A percentile compares a stretch with the other conserved stretches of the same genome.
Conservation (phyloP, 2,113 vertebrate genomes). For the Coptodon bakossiorum region DNA sequence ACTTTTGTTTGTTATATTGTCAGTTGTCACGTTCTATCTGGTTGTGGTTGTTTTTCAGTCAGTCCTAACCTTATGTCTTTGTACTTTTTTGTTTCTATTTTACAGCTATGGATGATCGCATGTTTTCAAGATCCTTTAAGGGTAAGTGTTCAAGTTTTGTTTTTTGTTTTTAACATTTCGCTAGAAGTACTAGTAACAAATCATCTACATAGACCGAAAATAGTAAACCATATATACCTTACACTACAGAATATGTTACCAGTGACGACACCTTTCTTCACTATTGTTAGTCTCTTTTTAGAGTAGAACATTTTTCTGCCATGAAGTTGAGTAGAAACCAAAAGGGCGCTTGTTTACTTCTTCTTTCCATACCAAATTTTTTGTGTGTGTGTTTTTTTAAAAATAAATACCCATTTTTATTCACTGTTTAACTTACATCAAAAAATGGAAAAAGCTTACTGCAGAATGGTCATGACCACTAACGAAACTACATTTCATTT, state of each 20-base stretch:
- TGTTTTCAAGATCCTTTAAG: not conserved
- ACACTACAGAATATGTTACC: not conserved
- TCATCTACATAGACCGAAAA: not conserved
- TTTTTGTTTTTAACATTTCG: not conserved
- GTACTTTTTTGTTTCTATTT: not conserved
- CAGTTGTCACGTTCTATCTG: not conserved
- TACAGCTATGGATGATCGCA: conserved; percentile 52
- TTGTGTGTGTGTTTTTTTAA: rapidly evolving
- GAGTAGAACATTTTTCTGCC: not conserved
- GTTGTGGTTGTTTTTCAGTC: not conserved
- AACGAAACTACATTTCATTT: not conserved
- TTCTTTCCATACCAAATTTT: not conserved
- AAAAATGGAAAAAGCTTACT: not conserved
- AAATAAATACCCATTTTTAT: not conserved
- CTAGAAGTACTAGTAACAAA: not conserved
- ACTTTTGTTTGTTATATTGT: not conserved
- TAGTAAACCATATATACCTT: not conserved
- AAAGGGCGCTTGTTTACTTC: not conserved
- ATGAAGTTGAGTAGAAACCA: not conserved
- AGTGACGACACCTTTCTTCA: not conserved
- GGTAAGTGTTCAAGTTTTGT: conserved; percentile 42
- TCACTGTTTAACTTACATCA: not conserved
- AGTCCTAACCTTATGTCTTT: not conserved
- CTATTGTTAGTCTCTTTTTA: not conserved
- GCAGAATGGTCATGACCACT: not conserved